A percentile compares a stretch with the other conserved stretches of the same genome.
Conservation (phyloP, 2,888 invertebrate species). For the Chaetoderma sp. region DNA sequence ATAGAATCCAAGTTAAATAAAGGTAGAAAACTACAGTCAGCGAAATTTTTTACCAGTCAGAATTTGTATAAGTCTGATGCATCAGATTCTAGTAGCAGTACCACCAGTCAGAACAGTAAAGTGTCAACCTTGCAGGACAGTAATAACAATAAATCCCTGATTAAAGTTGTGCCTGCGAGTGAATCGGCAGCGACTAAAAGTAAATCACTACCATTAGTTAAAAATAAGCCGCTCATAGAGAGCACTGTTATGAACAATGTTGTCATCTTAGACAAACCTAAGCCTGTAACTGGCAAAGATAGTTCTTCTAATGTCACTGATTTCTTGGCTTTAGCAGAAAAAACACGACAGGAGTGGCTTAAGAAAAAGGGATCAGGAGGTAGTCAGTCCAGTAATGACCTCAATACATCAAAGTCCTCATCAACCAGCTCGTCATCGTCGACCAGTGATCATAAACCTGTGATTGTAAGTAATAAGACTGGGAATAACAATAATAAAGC, state of each 20-base stretch:
- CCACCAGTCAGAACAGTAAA: not conserved
- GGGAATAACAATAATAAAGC: not conserved
- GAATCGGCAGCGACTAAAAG: too few relatives aligned
- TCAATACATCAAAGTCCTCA: not conserved
- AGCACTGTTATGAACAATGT: not conserved
- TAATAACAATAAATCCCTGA: too few relatives aligned
- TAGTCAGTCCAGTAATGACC: conserved; percentile 15
- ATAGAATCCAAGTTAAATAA: conserved; percentile 60
- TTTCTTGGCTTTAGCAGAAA: conserved; percentile 60
- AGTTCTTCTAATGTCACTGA: conserved; percentile 33
- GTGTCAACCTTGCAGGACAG: too few relatives aligned
- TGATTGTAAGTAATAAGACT: not conserved
- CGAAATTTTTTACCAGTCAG: conserved; percentile 45
- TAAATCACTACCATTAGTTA: not conserved
- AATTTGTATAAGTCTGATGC: not conserved
- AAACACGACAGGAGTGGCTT: conserved; percentile 57
- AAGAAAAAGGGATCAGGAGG: conserved; percentile 39
- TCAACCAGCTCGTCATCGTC: not conserved
- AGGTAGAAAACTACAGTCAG: conserved; percentile 61
- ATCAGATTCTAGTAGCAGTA: not conserved
- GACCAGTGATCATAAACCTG: too few relatives aligned
- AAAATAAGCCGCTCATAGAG: not conserved
- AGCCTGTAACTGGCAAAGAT: conserved; percentile 27
- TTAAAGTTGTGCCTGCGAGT: not conserved
- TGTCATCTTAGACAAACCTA: conserved; percentile 17